phyloP scores from a whole-genome alignment of 2,888 invertebrate genomes.

The Pollenia amentaria region DNA sequence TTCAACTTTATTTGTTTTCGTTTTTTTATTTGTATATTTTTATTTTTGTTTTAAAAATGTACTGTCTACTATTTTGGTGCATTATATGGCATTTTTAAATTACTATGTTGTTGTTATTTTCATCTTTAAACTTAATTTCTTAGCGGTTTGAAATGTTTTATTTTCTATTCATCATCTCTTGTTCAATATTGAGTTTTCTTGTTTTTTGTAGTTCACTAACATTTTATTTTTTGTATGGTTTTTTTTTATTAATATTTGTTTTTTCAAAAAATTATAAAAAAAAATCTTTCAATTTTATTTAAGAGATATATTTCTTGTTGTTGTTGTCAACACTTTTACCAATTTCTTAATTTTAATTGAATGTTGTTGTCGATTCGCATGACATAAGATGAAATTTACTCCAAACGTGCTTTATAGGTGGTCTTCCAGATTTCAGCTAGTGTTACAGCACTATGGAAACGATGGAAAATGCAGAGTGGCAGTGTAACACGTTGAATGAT shows the following conservation, averaged over 20 bases:
- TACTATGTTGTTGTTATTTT: conserved; percentile 48
- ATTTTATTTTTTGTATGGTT: conserved; percentile 54
- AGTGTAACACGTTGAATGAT: conserved; percentile 96
- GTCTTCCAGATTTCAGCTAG: conserved; percentile 98
- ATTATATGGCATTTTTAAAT: conserved; percentile 71
- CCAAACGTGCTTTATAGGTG: conserved; percentile 95
- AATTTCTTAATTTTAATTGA: conserved; percentile 70
- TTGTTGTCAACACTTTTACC: conserved; percentile 48
- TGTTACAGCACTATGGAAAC: conserved; percentile 97
- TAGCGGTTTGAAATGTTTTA: conserved; percentile 55
- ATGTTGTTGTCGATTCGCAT: conserved; percentile 49
- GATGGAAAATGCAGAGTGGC: conserved; percentile 97
- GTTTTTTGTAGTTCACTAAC: conserved; percentile 70
- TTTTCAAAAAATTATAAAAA: conserved; percentile 58
- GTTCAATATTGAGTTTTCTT: conserved; percentile 56
- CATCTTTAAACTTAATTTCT: conserved; percentile 57
- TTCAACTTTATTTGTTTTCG: conserved; percentile 44
- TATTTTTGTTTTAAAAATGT: conserved; percentile 65
- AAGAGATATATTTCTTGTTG: conserved; percentile 45
- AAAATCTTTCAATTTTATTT: conserved; percentile 9
- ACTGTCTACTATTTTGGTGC: conserved; percentile 73
- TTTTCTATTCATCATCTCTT: conserved; percentile 31
- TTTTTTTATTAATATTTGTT: conserved; percentile 36
- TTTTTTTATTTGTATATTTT: conserved; percentile 38
- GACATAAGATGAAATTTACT: conserved; percentile 86